Evolutionary conservation across 2,888 invertebrate species (phyloP).

Genomic region (Euspilapteryx auroguttella): DNA sequence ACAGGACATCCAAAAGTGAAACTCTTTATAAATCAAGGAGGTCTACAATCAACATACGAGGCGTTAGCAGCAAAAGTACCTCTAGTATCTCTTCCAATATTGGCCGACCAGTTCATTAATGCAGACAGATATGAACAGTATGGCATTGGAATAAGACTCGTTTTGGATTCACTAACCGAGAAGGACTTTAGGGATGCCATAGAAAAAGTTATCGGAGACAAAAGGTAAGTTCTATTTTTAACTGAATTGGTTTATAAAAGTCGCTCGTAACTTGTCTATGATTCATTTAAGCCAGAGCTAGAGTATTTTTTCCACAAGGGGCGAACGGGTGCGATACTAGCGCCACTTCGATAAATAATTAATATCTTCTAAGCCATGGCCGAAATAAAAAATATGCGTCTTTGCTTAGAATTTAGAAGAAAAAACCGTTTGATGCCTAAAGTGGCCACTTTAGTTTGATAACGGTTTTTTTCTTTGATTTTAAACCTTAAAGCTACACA

Average conservation of each 20-base stretch:
- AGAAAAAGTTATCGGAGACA: constrained; percentile 11
- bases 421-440: too few species aligned
- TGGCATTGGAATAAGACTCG: constrained; percentile 11
- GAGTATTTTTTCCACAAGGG: too few species aligned
- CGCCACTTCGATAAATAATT: too few species aligned
- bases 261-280: too few species aligned
- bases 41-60: constrained; percentile 18
- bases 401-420: too few species aligned
- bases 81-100: constrained; percentile 15
- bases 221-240: background rate
- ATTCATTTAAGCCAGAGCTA: background rate
- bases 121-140: constrained; percentile 5
- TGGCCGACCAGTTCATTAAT: constrained; percentile 16
- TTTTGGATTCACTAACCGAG: constrained; percentile 13
- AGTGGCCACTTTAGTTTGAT: too few species aligned
- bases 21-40: constrained; percentile 20
- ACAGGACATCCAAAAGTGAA: constrained; percentile 19
- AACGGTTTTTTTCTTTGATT: too few species aligned
- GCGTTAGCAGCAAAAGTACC: constrained; percentile 14
- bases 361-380: too few species aligned
- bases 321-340: too few species aligned
- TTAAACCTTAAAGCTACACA: too few species aligned
- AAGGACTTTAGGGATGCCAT: constrained; percentile 16
- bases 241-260: background rate
- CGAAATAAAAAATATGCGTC: too few species aligned